Evolutionary conservation across 1,140 invertebrate species (phyloP), one percentile per base, ranked within the genome.

Genomic region (Oncopeltus fasciatus): DNA sequence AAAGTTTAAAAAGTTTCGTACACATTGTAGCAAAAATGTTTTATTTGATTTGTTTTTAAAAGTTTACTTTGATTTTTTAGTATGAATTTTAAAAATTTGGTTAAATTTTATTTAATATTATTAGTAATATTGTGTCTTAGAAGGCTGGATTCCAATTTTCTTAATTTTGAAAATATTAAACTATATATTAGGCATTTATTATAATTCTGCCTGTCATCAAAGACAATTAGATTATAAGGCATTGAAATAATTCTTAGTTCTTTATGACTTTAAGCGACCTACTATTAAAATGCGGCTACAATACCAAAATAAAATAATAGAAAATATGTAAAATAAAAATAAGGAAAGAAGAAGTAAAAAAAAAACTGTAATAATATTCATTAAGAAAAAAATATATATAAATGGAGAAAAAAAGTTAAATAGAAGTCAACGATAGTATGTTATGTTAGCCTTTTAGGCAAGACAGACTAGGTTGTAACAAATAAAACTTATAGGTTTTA

Each of bases 161-260:
- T 53, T 53, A 24, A 4, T 14, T 53, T 18, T 46, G n/a, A n/a
- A n/a, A n/a, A n/a, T n/a, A n/a, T n/a, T n/a, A n/a, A 38, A 8
- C 14, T 8, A 38, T 11, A 53, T 53, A 8, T 18, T 24, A 53
- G 49, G 49, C 49, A 53, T 53, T 53, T 53, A 53, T 53, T 53
- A 53, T 24, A 53, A 27, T 53, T 53, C 24, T 20, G 49, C 49
- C 49, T 53, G 49, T 53, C 49, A 53, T 53, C 24, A 53, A 53
- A 53, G 49, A 53, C 49, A 53, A 8, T 53, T 53, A 53, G 49
- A 53, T 1, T 26, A 18, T 53, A 53, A 53, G 49, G 20, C 16
- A 53, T 53, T 53, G 21, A 53, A 53, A 53, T 4, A 24, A 53
- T 53, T 24, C 49, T 53, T 53, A 53, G 49, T 53, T 38, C 26